Conservation (phyloP, 2,888 invertebrate species). For the Tricholauxania praeusta region DNA sequence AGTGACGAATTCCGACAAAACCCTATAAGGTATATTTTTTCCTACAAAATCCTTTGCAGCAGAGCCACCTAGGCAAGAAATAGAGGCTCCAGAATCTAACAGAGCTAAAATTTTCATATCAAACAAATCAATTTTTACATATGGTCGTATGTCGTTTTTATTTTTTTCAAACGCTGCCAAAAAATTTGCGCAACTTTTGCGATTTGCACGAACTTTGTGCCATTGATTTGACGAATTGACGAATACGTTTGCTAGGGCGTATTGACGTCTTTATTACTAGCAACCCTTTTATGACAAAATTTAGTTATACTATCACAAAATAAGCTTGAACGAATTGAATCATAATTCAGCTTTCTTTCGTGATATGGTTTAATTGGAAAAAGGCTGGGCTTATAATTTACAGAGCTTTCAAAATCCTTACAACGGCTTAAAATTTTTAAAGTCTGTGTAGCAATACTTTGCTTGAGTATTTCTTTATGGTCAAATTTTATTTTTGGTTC, state of each 20-base stretch:
- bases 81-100: conserved; percentile 38
- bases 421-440: background rate
- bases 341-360: conserved; percentile 25
- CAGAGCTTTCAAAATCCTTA: background rate
- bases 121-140: conserved; percentile 33
- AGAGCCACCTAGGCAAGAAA: conserved; percentile 34
- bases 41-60: conserved; percentile 32
- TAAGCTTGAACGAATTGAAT: conserved; percentile 1
- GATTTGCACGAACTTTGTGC: conserved; percentile 18
- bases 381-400: background rate
- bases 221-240: conserved; percentile 17
- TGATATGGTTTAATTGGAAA: conserved; percentile 32
- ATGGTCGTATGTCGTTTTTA: conserved; percentile 35
- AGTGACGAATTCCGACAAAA: conserved; percentile 9
- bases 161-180: background rate
- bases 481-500: background rate
- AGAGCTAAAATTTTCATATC: conserved; percentile 27
- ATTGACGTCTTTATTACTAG: background rate
- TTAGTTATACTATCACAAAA: conserved; percentile 4
- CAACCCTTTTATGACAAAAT: background rate
- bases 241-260: conserved; percentile 14
- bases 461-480: background rate
- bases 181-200: conserved; percentile 11
- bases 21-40: conserved; percentile 13
- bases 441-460: too few relatives aligned